Evolutionary conservation across 2,113 vertebrate species (phyloP).

Genomic region (Oryzias celebensis): DNA sequence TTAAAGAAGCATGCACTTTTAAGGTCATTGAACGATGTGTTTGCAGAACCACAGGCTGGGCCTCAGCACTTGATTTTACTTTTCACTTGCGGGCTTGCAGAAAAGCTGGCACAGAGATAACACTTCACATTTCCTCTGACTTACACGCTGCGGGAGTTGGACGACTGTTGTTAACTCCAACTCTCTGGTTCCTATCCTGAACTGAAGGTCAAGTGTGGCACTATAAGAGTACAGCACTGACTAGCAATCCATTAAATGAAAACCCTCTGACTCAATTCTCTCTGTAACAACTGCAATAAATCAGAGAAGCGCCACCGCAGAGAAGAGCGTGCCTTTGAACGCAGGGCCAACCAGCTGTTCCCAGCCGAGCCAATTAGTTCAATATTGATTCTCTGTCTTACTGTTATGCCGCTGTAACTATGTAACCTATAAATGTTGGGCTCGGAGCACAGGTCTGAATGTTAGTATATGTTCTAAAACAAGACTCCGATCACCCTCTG

Average conservation of each 20-base stretch:
- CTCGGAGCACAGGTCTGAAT: conserved; percentile 28
- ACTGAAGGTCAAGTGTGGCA: conserved; percentile 61
- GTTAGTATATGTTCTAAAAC: conserved; percentile 11
- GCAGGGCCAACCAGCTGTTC: conserved; percentile 40
- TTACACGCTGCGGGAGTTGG: conserved; percentile 7
- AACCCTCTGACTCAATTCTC: conserved; percentile 74
- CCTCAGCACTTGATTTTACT: not conserved
- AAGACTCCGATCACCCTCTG: conserved; percentile 1
- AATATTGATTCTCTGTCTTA: conserved; percentile 63
- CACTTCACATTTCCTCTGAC: conserved; percentile 22
- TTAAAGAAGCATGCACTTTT: no score
- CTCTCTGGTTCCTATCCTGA: conserved; percentile 51
- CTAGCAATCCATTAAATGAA: conserved; percentile 64
- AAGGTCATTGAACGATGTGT: not conserved
- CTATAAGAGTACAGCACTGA: conserved; percentile 34
- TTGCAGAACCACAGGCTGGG: conserved; percentile 7
- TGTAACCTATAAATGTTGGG: conserved; percentile 49
- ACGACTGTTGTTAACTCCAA: conserved; percentile 34
- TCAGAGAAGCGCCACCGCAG: conserved; percentile 53
- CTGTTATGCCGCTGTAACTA: conserved; percentile 54
- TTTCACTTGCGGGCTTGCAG: not conserved
- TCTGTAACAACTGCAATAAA: conserved; percentile 68
- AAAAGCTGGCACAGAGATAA: conserved; percentile 17
- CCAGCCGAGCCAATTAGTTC: conserved; percentile 57
- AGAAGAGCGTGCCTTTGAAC: conserved; percentile 43